A percentile compares a stretch with the other conserved stretches of the same genome.
phyloP scores from a whole-genome alignment of 2,888 invertebrate species.

The Acrobasis suavella region DNA sequence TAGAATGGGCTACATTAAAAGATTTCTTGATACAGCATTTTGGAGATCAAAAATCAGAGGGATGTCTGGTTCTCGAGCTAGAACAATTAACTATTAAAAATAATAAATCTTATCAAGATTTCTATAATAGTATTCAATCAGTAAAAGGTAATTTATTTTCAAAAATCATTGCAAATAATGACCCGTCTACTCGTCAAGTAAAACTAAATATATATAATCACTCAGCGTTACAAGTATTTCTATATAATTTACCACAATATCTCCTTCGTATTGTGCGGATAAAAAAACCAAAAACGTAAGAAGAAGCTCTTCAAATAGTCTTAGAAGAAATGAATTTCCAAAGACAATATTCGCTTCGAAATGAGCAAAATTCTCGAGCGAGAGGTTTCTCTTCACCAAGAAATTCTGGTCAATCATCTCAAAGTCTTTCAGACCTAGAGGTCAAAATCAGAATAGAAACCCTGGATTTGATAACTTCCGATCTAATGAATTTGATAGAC shows the following conservation, averaged over 20 bases:
- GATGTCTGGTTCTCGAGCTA: not conserved
- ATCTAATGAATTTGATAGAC: no score
- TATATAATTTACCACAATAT: slow-evolving; percentile 1
- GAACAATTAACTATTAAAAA: not conserved
- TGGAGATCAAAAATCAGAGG: not conserved
- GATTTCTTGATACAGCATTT: not conserved
- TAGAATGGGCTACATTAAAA: not conserved
- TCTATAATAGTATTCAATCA: no score
- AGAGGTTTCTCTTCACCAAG: no score
- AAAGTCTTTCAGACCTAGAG: not conserved
- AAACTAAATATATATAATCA: not conserved
- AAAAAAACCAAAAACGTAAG: not conserved
- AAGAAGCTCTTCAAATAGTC: not conserved
- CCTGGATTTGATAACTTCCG: no score
- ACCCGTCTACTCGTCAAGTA: no score
- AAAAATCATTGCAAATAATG: no score
- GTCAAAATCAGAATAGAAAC: no score
- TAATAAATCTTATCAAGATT: not conserved
- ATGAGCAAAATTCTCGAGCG: not conserved
- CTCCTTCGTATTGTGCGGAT: not conserved
- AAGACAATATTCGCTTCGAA: not conserved
- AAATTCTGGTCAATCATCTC: no score
- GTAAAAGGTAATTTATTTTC: no score
- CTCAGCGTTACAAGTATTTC: slow-evolving; percentile 2
- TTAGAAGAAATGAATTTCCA: not conserved